Base-by-base conservation (phyloP, 2,797 vertebrate species). In the Petrocephalus sullivani region DNA sequence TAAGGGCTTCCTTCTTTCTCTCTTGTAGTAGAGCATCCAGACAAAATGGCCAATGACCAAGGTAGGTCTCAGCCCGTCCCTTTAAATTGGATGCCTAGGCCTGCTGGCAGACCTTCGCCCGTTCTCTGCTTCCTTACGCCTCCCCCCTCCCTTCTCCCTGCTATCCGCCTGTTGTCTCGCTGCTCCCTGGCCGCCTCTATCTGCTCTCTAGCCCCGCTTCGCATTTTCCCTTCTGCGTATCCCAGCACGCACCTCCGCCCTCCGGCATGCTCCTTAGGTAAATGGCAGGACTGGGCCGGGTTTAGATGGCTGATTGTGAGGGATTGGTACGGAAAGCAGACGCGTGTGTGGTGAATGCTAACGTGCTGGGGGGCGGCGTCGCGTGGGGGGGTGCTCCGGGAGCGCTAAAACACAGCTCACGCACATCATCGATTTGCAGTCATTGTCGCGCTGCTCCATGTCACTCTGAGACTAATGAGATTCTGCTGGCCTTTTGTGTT, bases 41-140 rank as follows among this genome's bases (percentile, higher is more conserved):
- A 97, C 94, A 97, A 97, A 93, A 97, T 97, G 96, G 96, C 96
- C 87, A 97, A 97, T 56, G 96, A 97, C 93, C 96, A 97, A 96
- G 96, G 96, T 97, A 96, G 28, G 89, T 89, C 91, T 89, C 0
- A 89, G 75, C 87, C 89, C 21, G 64, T 89, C 89, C 91, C 84
- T 92, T 28, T 86, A n/a, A 87, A 21, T 19, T 83, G 49, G 81
- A 5, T 4, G 0, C 49, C 2, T 53, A 4, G n/a, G 46, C 10
- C 46, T 54, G 81, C 49, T 21, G 8, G 3, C 75, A 54, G 81
- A 16, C 21, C 19, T 10, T 23, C n/a, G 2, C 49, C 9, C n/a
- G 19, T 83, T 10, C 49, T 83, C 81, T 2, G 41, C 81, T 83
- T n/a, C 41, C 8, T 83, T 12, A 21, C 10, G 0, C 81, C 8